Conservation (phyloP, 2,888 invertebrate species). For the Laothoe populi region DNA sequence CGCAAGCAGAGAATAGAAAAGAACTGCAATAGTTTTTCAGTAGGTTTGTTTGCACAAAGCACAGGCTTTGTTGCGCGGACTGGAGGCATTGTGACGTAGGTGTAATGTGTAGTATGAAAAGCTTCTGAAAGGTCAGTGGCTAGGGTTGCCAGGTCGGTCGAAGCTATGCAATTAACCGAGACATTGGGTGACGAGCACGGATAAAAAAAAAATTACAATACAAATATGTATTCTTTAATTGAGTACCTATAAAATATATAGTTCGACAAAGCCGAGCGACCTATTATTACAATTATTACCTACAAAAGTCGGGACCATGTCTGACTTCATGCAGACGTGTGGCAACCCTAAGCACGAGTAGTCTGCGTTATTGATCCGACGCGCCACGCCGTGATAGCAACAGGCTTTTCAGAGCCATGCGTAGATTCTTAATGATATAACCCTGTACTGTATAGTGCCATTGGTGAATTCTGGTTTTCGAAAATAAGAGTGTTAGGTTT, state of each 20-base stretch:
- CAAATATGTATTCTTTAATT: too few species aligned
- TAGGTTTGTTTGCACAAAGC: slow-evolving; percentile 23
- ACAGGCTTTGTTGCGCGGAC: slow-evolving; percentile 15
- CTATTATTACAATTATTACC: too few species aligned
- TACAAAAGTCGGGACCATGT: too few species aligned
- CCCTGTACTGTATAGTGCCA: too few species aligned
- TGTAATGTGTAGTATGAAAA: background rate
- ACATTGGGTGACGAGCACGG: too few species aligned
- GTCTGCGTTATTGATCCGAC: slow-evolving; percentile 21
- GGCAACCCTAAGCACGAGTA: slow-evolving; percentile 1
- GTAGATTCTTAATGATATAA: background rate
- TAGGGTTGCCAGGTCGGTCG: background rate
- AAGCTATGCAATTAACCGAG: background rate
- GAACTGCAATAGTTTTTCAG: background rate
- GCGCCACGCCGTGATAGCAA: slow-evolving; percentile 6
- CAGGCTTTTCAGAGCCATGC: slow-evolving; percentile 1
- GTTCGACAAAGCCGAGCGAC: too few species aligned
- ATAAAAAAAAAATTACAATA: too few species aligned
- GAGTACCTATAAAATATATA: too few species aligned
- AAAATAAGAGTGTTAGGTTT: too few species aligned
- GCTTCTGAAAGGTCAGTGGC: slow-evolving; percentile 7
- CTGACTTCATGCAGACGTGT: background rate
- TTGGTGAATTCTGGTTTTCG: too few species aligned
- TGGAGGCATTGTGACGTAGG: slow-evolving; percentile 13
- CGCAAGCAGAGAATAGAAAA: background rate